phyloP scores from a whole-genome alignment of 2,888 invertebrate genomes.

The Drosophila mulleri region DNA sequence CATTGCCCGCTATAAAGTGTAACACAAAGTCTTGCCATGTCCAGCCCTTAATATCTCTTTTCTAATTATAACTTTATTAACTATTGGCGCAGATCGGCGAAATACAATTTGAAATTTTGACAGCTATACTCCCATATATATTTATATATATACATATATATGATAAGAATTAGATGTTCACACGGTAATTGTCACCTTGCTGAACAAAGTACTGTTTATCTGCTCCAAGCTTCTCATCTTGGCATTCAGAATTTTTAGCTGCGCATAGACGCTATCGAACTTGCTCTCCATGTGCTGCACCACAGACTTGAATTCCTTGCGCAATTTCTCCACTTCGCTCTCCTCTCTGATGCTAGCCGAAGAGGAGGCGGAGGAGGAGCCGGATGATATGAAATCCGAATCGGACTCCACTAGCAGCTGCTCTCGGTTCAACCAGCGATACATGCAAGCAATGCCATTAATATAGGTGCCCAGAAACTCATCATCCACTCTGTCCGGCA shows the following conservation, averaged over 20 bases:
- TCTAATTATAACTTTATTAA: slow-evolving; percentile 7
- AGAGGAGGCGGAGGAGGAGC: slow-evolving; percentile 9
- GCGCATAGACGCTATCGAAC: slow-evolving; percentile 55
- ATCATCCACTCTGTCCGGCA: slow-evolving; percentile 57
- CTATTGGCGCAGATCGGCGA: background rate
- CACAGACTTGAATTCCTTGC: slow-evolving; percentile 75
- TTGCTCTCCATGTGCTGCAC: slow-evolving; percentile 77
- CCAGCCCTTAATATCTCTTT: too few relatives aligned
- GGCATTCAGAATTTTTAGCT: slow-evolving; percentile 61
- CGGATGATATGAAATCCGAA: background rate
- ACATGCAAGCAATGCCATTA: slow-evolving; percentile 81
- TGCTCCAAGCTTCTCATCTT: slow-evolving; percentile 68
- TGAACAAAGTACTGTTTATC: slow-evolving; percentile 76
- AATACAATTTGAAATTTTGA: background rate
- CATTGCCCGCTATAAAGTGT: background rate
- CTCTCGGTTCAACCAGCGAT: slow-evolving; percentile 61
- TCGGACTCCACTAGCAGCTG: slow-evolving; percentile 1
- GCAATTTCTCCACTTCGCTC: slow-evolving; percentile 63
- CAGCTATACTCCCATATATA: background rate
- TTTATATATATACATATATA: background rate
- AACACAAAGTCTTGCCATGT: slow-evolving; percentile 6
- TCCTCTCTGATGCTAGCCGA: slow-evolving; percentile 29
- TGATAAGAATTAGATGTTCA: background rate
- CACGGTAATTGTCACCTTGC: slow-evolving; percentile 73
- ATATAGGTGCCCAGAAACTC: slow-evolving; percentile 79